These are phyloP conservation scores for Eucidaris tribuloides DNA, from an alignment of 35 echinoderm and acorn worm species.

Conservation along the genomic window DNA sequence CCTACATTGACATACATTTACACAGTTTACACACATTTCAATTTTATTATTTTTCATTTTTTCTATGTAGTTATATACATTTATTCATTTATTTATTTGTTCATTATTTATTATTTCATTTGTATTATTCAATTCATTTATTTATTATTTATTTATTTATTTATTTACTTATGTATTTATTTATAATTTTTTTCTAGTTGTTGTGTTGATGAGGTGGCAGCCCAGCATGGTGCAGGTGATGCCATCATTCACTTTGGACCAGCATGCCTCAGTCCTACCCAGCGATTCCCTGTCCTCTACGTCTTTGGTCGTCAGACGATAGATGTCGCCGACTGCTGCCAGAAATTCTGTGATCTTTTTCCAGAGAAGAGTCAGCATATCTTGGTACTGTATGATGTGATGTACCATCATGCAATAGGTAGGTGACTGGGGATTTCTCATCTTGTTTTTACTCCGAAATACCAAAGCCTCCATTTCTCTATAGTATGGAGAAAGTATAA, in stretches of 20 bases:
- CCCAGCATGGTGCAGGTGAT: slow-evolving; percentile 77
- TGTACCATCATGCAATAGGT: slow-evolving; percentile 72
- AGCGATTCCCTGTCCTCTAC: slow-evolving; percentile 77
- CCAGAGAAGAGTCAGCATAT: slow-evolving; percentile 27
- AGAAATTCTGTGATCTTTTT: slow-evolving; percentile 32
- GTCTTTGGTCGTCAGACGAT: slow-evolving; percentile 66
- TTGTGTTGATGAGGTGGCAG: slow-evolving; percentile 95
- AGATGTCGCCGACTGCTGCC: slow-evolving; percentile 52
- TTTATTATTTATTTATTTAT: not conserved
- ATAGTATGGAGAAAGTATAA: too few species aligned
- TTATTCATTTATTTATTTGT: too few species aligned
- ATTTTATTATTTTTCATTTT: too few species aligned
- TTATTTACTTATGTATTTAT: too few species aligned
- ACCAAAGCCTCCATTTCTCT: too few species aligned
- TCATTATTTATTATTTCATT: too few species aligned
- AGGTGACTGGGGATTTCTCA: not conserved
- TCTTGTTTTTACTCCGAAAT: too few species aligned
- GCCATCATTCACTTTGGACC: slow-evolving; percentile 94
- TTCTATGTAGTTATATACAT: not conserved
- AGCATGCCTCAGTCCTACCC: slow-evolving; percentile 82
- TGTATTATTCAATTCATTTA: not conserved
- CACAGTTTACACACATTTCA: too few species aligned
- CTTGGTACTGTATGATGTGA: slow-evolving; percentile 86
- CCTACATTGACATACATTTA: too few species aligned
- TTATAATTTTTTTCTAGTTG: slow-evolving; percentile 66